Conservation (phyloP, 2,797 vertebrate species). For the Benthosema pterotum region DNA sequence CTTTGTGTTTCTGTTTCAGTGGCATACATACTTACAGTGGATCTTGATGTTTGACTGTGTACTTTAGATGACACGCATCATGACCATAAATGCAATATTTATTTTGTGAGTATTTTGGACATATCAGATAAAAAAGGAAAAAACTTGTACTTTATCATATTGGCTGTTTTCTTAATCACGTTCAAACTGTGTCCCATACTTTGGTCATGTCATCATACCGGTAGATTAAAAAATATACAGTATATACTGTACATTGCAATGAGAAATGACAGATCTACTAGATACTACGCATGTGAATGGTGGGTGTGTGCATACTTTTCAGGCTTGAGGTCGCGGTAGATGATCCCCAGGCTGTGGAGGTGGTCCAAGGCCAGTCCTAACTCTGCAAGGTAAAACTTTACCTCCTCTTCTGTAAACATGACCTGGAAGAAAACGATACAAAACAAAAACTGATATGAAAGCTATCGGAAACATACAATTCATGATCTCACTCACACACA, state of each 20-base stretch:
- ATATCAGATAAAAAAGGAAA: background rate
- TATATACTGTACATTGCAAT: too few relatives aligned
- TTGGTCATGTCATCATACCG: too few relatives aligned
- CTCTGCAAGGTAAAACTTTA: conserved; percentile 98
- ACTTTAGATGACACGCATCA: too few relatives aligned
- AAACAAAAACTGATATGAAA: background rate
- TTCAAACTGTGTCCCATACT: too few relatives aligned
- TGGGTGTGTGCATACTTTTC: conserved; percentile 83
- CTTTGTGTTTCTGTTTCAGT: too few relatives aligned
- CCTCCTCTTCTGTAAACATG: conserved; percentile 98
- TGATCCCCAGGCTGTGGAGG: conserved; percentile 94
- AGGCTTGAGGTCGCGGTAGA: conserved; percentile 97
- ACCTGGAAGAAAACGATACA: conserved; percentile 77
- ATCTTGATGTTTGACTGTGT: too few relatives aligned
- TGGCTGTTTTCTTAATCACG: background rate
- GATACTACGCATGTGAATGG: background rate
- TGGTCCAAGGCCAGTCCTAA: conserved; percentile 95
- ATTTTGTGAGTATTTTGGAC: too few relatives aligned
- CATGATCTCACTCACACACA: too few relatives aligned
- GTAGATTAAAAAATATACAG: too few relatives aligned
- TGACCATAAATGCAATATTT: too few relatives aligned
- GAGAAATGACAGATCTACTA: background rate
- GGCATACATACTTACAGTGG: too few relatives aligned
- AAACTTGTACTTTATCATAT: background rate
- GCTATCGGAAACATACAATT: too few relatives aligned